A percentile compares a stretch with the other conserved stretches of the same genome.
Evolutionary conservation across 1,140 invertebrate genomes (phyloP).

Genomic region (Atopsyche davidsoni): DNA sequence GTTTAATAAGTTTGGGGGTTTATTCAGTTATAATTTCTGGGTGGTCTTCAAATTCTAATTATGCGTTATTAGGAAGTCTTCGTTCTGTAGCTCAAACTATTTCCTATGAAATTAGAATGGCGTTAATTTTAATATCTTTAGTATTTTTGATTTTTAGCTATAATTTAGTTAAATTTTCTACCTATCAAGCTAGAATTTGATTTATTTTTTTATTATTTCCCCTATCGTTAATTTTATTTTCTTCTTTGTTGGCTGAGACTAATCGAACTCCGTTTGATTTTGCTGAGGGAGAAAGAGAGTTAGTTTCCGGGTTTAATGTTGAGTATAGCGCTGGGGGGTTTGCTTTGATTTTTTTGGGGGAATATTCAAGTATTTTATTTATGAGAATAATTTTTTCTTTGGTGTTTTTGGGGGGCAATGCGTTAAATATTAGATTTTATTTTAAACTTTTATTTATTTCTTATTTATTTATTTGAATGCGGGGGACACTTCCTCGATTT

Average conservation of each 20-base stretch:
- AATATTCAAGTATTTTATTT: slow-evolving; percentile 66
- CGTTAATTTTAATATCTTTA: slow-evolving; percentile 50
- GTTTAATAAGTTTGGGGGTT: slow-evolving; percentile 50
- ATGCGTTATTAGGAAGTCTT: slow-evolving; percentile 56
- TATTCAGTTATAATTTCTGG: slow-evolving; percentile 53
- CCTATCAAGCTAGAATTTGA: slow-evolving; percentile 42
- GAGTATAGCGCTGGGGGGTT: slow-evolving; percentile 63
- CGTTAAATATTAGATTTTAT: slow-evolving; percentile 45
- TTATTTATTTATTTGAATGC: slow-evolving; percentile 54
- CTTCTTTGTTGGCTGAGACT: slow-evolving; percentile 59
- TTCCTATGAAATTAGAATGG: slow-evolving; percentile 61
- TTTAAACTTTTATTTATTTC: slow-evolving; percentile 45
- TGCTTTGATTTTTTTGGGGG: slow-evolving; percentile 66
- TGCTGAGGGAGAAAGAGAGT: slow-evolving; percentile 65
- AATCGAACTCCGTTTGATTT: slow-evolving; percentile 76
- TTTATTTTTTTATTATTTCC: slow-evolving; percentile 48
- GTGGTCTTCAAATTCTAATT: slow-evolving; percentile 62
- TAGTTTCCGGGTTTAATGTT: slow-evolving; percentile 72
- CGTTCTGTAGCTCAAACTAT: slow-evolving; percentile 59
- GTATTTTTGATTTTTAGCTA: slow-evolving; percentile 40
- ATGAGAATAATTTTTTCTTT: slow-evolving; percentile 51
- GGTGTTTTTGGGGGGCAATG: slow-evolving; percentile 47
- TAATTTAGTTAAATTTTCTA: slow-evolving; percentile 36
- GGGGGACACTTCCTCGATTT: slow-evolving; percentile 49
- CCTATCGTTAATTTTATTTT: slow-evolving; percentile 50